Conservation (phyloP, 2,888 invertebrate genomes). For the Drosophila algonquin region DNA sequence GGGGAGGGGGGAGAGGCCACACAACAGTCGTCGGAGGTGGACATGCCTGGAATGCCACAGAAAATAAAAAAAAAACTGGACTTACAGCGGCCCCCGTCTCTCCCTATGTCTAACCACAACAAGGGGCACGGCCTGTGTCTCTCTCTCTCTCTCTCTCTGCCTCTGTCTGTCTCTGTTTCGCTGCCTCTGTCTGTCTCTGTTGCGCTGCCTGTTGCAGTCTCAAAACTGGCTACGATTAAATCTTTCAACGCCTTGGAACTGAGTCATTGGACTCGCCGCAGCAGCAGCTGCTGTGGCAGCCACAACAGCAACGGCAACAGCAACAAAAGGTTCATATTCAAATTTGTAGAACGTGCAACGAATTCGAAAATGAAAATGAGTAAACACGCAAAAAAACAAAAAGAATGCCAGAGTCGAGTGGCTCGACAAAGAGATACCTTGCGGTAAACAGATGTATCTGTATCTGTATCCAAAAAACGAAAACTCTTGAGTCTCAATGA, state of each 20-base stretch:
- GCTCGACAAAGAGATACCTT: neutral
- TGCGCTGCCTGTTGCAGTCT: conserved; percentile 6
- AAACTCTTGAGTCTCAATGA: neutral
- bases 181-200: neutral
- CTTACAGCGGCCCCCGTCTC: conserved; percentile 2
- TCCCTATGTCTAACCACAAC: neutral
- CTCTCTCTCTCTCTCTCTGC: neutral
- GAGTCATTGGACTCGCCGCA: conserved; percentile 67
- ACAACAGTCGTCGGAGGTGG: neutral
- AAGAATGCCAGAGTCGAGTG: conserved; percentile 16
- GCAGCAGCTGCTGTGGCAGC: conserved; percentile 55
- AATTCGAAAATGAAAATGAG: conserved; percentile 71
- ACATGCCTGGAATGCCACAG: conserved; percentile 35
- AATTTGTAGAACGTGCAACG: conserved; percentile 79
- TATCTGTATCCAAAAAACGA: neutral
- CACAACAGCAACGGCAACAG: conserved; percentile 19
- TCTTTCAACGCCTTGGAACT: conserved; percentile 78
- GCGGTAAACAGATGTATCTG: neutral
- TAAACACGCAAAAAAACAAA: conserved; percentile 63
- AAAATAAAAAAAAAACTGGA: conserved; percentile 33
- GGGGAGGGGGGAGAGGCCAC: conserved; percentile 15
- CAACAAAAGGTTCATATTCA: conserved; percentile 71
- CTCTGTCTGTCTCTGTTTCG: neutral
- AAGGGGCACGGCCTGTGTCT: conserved; percentile 5
- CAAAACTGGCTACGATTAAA: conserved; percentile 66